A percentile compares a stretch with the other conserved stretches of the same genome.
Evolutionary conservation across 2,797 vertebrate species (phyloP).

Genomic region (Todus mexicanus): DNA sequence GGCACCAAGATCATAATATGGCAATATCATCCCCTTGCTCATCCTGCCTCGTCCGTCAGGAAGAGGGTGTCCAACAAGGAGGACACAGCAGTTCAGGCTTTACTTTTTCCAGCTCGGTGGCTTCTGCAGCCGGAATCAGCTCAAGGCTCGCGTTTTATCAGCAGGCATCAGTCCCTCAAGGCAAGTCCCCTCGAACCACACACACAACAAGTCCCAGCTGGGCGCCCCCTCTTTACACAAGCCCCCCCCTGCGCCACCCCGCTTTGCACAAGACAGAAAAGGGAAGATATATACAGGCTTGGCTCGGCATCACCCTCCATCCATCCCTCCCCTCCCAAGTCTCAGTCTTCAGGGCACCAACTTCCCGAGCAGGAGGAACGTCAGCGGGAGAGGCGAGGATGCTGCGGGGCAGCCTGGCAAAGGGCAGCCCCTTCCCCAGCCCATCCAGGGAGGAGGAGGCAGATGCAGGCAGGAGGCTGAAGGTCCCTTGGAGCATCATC

Average conservation of each 20-base stretch:
- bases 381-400: not conserved
- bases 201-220: conserved; percentile 26
- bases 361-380: conserved; percentile 41
- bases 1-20: conserved; percentile 71
- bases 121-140: not conserved
- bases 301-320: not conserved
- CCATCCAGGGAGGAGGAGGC: not conserved
- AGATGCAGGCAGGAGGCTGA: conserved; percentile 29
- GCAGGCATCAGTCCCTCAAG: not conserved
- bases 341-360: conserved; percentile 47
- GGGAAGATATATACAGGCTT: conserved; percentile 62
- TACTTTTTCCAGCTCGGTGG: not conserved
- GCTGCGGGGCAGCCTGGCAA: not conserved
- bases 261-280: conserved; percentile 63
- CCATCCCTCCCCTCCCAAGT: conserved; percentile 23
- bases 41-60: not conserved
- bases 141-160: not conserved
- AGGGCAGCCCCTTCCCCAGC: not conserved
- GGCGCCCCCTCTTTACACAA: conserved; percentile 52
- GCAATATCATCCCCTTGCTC: conserved; percentile 37
- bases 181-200: conserved; percentile 12
- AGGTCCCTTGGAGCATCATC: conserved; percentile 11
- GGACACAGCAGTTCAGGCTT: not conserved
- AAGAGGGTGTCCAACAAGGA: not conserved
- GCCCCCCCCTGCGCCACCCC: conserved; percentile 51